Percentiles rank a stretch among this genome's conserved stretches.
Evolutionary conservation across 2,797 vertebrate genomes (phyloP).

Genomic region (Halcyon smyrnensis): DNA sequence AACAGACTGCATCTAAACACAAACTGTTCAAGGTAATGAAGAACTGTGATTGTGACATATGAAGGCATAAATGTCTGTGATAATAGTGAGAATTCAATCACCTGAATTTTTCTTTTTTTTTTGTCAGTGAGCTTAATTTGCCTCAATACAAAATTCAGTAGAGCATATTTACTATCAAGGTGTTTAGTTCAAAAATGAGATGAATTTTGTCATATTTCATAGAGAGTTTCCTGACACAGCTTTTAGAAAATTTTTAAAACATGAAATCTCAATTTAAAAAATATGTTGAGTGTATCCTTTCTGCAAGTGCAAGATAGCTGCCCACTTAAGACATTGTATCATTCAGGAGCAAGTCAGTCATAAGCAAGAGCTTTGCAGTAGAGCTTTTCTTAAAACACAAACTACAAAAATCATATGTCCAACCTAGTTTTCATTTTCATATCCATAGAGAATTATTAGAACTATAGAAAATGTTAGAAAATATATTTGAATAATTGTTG

Average conservation of each 20-base stretch:
- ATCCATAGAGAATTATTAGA: background rate
- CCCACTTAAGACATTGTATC: background rate
- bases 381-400: background rate
- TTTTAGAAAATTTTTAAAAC: background rate
- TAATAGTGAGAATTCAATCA: background rate
- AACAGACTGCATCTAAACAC: background rate
- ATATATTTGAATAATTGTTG: background rate
- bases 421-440: background rate
- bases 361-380: background rate
- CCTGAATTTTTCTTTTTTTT: background rate
- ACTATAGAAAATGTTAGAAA: background rate
- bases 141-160: background rate
- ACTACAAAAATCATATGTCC: background rate
- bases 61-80: background rate
- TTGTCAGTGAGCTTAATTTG: background rate
- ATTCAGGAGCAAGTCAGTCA: background rate
- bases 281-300: rapidly evolving
- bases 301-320: background rate
- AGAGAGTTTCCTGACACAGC: background rate
- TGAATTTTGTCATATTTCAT: background rate
- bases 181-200: background rate
- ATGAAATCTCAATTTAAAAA: background rate
- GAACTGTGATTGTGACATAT: background rate
- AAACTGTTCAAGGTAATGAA: background rate
- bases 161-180: background rate